A percentile compares a stretch with the other conserved stretches of the same genome.
phyloP scores from a whole-genome alignment of 2,113 vertebrate genomes.

The Varanus komodoensis region DNA sequence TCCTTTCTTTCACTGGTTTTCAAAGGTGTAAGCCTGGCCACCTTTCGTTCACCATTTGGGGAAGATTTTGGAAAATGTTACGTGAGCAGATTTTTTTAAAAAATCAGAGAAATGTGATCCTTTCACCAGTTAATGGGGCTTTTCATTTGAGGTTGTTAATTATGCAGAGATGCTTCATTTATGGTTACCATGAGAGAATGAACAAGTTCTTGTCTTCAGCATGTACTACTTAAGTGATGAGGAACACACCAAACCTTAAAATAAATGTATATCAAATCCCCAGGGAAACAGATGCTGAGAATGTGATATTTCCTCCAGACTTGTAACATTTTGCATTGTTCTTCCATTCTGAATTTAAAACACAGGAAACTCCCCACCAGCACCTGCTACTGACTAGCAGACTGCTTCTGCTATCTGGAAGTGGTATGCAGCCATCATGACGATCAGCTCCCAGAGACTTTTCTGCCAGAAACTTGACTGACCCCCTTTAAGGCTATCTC shows the following conservation, averaged over 20 bases:
- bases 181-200: constrained; percentile 35
- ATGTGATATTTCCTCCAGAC: constrained; percentile 50
- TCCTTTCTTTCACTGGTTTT: constrained; percentile 42
- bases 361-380: constrained; percentile 33
- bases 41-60: constrained; percentile 26
- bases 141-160: constrained; percentile 21
- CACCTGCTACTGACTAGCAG: too few relatives aligned
- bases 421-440: not conserved
- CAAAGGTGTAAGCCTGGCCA: not conserved
- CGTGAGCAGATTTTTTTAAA: not conserved
- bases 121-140: constrained; percentile 35
- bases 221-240: constrained; percentile 46
- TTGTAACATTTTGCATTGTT: constrained; percentile 57
- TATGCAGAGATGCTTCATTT: constrained; percentile 24
- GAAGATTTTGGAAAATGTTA: constrained; percentile 14
- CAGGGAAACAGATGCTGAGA: constrained; percentile 37
- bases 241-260: constrained; percentile 46
- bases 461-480: not conserved
- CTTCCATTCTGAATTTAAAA: constrained; percentile 52
- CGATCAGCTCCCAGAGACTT: not conserved
- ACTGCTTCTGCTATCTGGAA: not conserved
- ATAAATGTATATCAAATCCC: constrained; percentile 48
- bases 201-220: constrained; percentile 49
- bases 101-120: not conserved
- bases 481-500: not conserved